Evolutionary conservation across 1,140 invertebrate species (phyloP).

Genomic region (Cydia fagiglandana): DNA sequence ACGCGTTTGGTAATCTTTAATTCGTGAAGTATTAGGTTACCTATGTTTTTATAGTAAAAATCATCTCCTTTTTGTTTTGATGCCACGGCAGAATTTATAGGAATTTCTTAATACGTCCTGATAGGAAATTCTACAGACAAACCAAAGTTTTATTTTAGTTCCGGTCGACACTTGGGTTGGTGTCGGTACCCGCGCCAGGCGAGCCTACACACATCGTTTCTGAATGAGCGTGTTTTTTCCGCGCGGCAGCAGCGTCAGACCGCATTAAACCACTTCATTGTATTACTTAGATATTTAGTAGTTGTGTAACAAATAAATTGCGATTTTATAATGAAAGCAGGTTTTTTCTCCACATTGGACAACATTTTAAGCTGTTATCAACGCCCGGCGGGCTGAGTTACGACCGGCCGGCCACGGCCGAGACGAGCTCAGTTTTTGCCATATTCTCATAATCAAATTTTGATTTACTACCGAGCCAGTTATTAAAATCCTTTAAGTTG

Average conservation of each 20-base stretch:
- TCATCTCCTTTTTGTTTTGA: no score
- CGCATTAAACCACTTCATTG: constrained; percentile 63
- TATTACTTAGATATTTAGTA: constrained; percentile 69
- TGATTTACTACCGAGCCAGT: constrained; percentile 38
- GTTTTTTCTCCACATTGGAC: constrained; percentile 55
- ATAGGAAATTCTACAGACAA: background rate
- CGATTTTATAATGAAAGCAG: constrained; percentile 52
- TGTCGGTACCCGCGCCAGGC: constrained; percentile 38
- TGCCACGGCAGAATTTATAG: no score
- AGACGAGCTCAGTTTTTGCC: constrained; percentile 35
- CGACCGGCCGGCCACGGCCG: constrained; percentile 6
- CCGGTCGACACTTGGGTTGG: constrained; percentile 31
- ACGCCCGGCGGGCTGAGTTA: constrained; percentile 37
- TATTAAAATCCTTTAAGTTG: constrained; percentile 42
- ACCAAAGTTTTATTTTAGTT: background rate
- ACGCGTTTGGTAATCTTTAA: no score
- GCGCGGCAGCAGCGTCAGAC: constrained; percentile 50
- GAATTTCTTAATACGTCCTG: background rate
- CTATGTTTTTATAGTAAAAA: no score
- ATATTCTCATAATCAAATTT: constrained; percentile 42
- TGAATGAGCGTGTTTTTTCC: constrained; percentile 47
- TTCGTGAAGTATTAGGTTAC: no score
- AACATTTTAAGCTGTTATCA: constrained; percentile 58
- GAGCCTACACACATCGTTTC: constrained; percentile 30
- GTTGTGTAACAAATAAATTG: constrained; percentile 64